A percentile compares a stretch with the other conserved stretches of the same genome.
phyloP scores from a whole-genome alignment of 2,888 invertebrate species.

The Cyaniris semiargus region DNA sequence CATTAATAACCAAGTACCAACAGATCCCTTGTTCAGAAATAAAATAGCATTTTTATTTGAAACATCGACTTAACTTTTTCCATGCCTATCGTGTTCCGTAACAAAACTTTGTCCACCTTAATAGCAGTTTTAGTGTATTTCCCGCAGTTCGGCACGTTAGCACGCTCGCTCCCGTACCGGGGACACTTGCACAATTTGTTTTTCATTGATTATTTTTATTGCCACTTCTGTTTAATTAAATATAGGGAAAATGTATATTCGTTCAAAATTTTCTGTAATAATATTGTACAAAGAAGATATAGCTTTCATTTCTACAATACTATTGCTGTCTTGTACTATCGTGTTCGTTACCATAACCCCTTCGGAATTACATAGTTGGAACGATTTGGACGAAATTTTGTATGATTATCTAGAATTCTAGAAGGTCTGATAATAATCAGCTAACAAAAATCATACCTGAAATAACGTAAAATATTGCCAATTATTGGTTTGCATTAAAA shows the following conservation, averaged over 20 bases:
- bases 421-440: too few relatives aligned
- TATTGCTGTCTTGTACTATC: too few relatives aligned
- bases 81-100: slow-evolving; percentile 52
- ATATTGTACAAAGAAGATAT: neutral
- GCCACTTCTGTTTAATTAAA: slow-evolving; percentile 44
- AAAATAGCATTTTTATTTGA: neutral
- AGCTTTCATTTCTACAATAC: neutral
- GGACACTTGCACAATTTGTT: slow-evolving; percentile 44
- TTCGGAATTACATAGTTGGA: too few relatives aligned
- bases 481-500: too few relatives aligned
- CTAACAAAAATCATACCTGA: too few relatives aligned
- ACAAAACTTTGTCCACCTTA: slow-evolving; percentile 67
- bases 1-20: too few relatives aligned
- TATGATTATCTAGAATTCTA: too few relatives aligned
- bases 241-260: neutral
- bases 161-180: slow-evolving; percentile 42
- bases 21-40: too few relatives aligned
- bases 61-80: slow-evolving; percentile 35
- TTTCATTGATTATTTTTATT: slow-evolving; percentile 43
- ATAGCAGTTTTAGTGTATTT: slow-evolving; percentile 59
- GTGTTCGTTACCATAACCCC: too few relatives aligned
- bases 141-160: slow-evolving; percentile 50
- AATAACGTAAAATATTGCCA: too few relatives aligned
- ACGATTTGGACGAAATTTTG: too few relatives aligned
- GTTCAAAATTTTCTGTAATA: neutral